Conservation (phyloP, 2,888 invertebrate species). For the Ochropleura leucogaster region DNA sequence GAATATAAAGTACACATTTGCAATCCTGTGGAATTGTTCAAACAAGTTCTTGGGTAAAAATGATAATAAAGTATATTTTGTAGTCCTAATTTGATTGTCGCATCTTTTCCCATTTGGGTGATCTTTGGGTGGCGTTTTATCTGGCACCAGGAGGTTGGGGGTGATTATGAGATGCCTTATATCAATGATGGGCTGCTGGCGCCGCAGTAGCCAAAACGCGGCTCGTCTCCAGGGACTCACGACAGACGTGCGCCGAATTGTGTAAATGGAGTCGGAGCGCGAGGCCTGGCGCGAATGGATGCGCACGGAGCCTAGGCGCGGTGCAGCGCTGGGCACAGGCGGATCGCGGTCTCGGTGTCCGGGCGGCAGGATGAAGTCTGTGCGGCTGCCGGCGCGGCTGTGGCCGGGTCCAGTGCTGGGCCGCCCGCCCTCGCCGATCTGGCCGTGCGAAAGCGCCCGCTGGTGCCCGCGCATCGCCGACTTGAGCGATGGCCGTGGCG, state of each 20-base stretch:
- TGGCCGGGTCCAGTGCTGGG: slow-evolving; percentile 91
- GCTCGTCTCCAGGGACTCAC: slow-evolving; percentile 94
- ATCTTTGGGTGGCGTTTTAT: slow-evolving; percentile 94
- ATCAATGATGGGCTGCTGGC: slow-evolving; percentile 92
- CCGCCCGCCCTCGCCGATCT: slow-evolving; percentile 92
- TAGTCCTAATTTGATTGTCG: slow-evolving; percentile 97
- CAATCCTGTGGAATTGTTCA: slow-evolving; percentile 99
- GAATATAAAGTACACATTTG: slow-evolving; percentile 99
- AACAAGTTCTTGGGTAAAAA: slow-evolving; percentile 98
- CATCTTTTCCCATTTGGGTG: slow-evolving; percentile 96
- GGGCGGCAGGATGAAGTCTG: slow-evolving; percentile 96
- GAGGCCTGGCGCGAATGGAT: slow-evolving; percentile 96
- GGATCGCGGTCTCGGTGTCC: slow-evolving; percentile 96
- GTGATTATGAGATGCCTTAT: slow-evolving; percentile 93
- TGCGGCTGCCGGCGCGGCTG: slow-evolving; percentile 95
- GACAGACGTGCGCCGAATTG: slow-evolving; percentile 93
- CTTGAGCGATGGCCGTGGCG: slow-evolving; percentile 93
- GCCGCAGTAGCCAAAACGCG: slow-evolving; percentile 91
- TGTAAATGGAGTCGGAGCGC: slow-evolving; percentile 97
- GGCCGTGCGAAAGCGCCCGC: slow-evolving; percentile 96
- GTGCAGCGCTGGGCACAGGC: slow-evolving; percentile 82
- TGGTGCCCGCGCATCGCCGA: slow-evolving; percentile 94
- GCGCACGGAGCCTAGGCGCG: slow-evolving; percentile 87
- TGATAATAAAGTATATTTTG: slow-evolving; percentile 97
- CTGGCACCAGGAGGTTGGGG: slow-evolving; percentile 96